These are phyloP conservation scores for Melipona quadrifasciata DNA, from an alignment of 1,140 invertebrate species.

Conservation along the genomic window DNA sequence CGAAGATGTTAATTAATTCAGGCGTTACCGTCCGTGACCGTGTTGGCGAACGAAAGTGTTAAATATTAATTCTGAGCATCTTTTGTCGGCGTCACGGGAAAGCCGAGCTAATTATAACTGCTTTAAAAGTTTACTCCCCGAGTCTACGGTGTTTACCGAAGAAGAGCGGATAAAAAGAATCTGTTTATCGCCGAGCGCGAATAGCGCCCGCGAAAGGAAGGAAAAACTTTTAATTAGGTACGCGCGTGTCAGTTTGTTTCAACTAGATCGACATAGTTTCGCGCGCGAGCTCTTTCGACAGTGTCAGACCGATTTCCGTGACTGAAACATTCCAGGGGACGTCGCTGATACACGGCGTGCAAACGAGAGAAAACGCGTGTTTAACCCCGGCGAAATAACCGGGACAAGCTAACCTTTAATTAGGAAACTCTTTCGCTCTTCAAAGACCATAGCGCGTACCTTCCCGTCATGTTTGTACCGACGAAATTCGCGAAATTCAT, in stretches of 20 bases:
- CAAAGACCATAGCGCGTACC: neutral
- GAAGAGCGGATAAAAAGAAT: neutral
- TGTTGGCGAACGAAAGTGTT: neutral
- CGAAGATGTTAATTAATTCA: slow-evolving; percentile 22
- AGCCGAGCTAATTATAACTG: slow-evolving; percentile 1
- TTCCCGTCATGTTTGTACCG: neutral
- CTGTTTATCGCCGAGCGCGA: slow-evolving; percentile 8
- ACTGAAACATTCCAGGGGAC: neutral
- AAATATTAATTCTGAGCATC: slow-evolving; percentile 5
- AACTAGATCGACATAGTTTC: slow-evolving; percentile 2
- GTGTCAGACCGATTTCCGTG: neutral
- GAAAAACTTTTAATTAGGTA: slow-evolving; percentile 35
- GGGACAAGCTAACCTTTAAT: slow-evolving; percentile 7
- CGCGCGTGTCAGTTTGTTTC: slow-evolving; percentile 17
- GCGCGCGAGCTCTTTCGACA: neutral
- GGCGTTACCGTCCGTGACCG: neutral
- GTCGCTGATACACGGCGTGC: slow-evolving; percentile 3
- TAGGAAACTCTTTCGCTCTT: neutral
- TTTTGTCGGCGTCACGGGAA: neutral
- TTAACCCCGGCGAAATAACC: neutral
- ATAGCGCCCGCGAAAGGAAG: neutral
- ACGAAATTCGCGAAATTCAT: neutral
- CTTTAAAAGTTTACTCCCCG: neutral
- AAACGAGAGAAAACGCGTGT: neutral
- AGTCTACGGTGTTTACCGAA: neutral